These are phyloP conservation scores for Erethizon dorsatum DNA, from an alignment of 2,797 vertebrate species.

Conservation along the genomic window DNA sequence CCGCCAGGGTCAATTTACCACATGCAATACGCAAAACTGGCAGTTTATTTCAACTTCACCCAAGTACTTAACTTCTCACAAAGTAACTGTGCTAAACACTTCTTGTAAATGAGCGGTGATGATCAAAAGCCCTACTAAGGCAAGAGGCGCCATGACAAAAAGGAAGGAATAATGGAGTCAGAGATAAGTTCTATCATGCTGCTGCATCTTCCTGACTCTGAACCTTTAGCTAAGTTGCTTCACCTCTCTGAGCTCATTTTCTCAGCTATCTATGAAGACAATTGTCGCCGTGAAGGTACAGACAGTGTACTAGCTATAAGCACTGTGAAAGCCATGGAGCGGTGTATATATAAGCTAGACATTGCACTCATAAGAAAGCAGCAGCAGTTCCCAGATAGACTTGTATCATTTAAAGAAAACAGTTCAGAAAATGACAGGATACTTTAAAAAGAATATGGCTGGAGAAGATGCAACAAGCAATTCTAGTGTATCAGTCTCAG, in stretches of 20 bases:
- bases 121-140: background rate
- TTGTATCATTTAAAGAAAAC: constrained; percentile 10
- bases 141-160: background rate
- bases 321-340: background rate
- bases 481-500: background rate
- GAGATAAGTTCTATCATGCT: background rate
- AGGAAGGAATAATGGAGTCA: background rate
- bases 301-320: background rate
- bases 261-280: background rate
- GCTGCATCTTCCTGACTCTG: background rate
- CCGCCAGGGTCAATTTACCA: background rate
- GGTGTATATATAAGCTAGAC: background rate
- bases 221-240: background rate
- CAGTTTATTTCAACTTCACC: constrained; percentile 26
- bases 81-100: background rate
- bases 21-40: background rate
- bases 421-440: constrained; percentile 2
- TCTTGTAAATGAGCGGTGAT: background rate
- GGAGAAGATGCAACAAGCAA: background rate
- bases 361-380: background rate
- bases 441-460: constrained; percentile 26
- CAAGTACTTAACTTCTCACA: constrained; percentile 22
- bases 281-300: background rate
- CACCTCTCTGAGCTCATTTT: background rate
- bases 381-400: background rate